phyloP scores from a whole-genome alignment of 2,797 vertebrate species.

The Luscinia luscinia region DNA sequence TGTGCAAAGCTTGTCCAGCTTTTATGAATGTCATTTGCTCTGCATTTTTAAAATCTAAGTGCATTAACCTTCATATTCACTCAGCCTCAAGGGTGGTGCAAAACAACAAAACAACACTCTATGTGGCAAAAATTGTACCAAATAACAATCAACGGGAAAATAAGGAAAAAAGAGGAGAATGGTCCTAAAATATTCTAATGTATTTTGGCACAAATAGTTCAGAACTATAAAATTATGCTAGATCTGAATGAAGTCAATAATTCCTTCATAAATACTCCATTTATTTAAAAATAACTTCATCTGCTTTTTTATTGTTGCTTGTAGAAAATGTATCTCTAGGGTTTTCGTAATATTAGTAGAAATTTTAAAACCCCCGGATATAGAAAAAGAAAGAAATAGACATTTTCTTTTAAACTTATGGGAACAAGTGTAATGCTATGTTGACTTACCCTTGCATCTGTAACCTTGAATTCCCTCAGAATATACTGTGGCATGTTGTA shows the following conservation, averaged over 20 bases:
- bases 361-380: not conserved
- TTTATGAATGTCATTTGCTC: slow-evolving; percentile 72
- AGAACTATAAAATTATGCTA: slow-evolving; percentile 21
- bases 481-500: slow-evolving; percentile 99
- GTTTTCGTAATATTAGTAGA: not conserved
- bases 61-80: slow-evolving; percentile 71
- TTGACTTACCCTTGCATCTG: slow-evolving; percentile 95
- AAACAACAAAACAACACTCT: slow-evolving; percentile 56
- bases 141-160: not conserved
- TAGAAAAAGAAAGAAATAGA: not conserved
- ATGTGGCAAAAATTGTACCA: slow-evolving; percentile 53
- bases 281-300: not conserved
- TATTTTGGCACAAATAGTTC: not conserved
- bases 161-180: slow-evolving; percentile 4
- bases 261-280: not conserved
- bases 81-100: slow-evolving; percentile 53
- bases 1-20: slow-evolving; percentile 72
- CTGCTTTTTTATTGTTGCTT: not conserved
- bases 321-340: not conserved
- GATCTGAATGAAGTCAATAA: slow-evolving; percentile 39
- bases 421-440: not conserved
- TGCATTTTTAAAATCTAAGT: slow-evolving; percentile 72
- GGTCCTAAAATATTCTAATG: slow-evolving; percentile 11
- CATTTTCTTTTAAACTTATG: not conserved
- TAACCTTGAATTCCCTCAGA: slow-evolving; percentile 98